phyloP scores from a whole-genome alignment of 2,888 invertebrate species.

The Penaeus monodon region DNA sequence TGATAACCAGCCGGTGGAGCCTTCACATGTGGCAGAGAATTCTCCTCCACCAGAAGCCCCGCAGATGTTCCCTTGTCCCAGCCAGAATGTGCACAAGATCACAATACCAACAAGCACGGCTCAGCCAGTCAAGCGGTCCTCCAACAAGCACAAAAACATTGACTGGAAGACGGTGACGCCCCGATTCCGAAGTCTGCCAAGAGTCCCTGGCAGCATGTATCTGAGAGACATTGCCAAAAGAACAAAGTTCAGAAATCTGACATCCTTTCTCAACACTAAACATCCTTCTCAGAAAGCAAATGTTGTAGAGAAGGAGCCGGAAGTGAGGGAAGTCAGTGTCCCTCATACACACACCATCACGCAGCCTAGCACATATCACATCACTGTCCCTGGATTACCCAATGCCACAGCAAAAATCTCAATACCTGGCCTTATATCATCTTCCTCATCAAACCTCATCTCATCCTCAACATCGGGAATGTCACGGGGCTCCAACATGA shows the following conservation, averaged over 20 bases:
- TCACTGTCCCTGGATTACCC: too few species aligned
- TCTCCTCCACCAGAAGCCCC: neutral
- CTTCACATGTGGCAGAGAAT: neutral
- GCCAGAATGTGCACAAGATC: constrained; percentile 28
- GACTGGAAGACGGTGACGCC: constrained; percentile 27
- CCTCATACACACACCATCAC: too few species aligned
- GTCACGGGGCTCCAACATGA: too few species aligned
- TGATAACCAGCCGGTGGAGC: too few species aligned
- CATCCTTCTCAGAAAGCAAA: too few species aligned
- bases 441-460: too few species aligned
- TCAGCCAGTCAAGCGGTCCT: neutral
- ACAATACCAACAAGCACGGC: constrained; percentile 10
- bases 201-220: constrained; percentile 38
- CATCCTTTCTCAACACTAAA: constrained; percentile 32
- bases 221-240: constrained; percentile 47
- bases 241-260: constrained; percentile 44
- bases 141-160: constrained; percentile 4
- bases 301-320: neutral
- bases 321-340: too few species aligned
- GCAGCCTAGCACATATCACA: too few species aligned
- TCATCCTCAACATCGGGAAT: too few species aligned
- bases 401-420: too few species aligned
- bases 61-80: constrained; percentile 3
- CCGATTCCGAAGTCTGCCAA: constrained; percentile 4
- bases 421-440: too few species aligned